Evolutionary conservation across 1,140 invertebrate genomes (phyloP), one percentile per base, ranked within the genome.

Genomic region (Episyrphus balteatus): DNA sequence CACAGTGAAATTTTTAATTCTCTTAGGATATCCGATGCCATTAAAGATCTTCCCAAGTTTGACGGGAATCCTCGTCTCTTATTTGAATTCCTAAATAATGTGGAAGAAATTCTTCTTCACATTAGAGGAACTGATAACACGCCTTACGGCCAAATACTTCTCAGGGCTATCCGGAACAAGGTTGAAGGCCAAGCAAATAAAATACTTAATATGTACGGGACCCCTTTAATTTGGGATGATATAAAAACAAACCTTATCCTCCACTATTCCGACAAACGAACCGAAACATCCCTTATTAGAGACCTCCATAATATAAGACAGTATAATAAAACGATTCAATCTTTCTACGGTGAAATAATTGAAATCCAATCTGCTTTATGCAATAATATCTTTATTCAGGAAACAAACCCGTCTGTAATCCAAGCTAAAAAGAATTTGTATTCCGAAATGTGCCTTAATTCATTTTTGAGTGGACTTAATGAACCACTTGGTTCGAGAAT

Each of bases 281-380:
- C 36, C 13, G 49, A 46, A 42, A 46, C 18, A 6, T 42, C 14
- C 26, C 32, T 46, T 10, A 42, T 42, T 14, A 7, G 47, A 12
- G 40, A 48, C 32, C 32, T 48, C 5, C 41, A 43, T 42, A 19
- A 21, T 26, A 12, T 34, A 9, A 34, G 15, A 21, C 47, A 48
- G 30, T 12, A 13, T 6, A 42, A 42, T 26, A 33, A 37, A 46
- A 33, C 44, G n/a, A 37, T 50, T 38, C 31, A 33, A 30, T 39
- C 10, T n/a, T 50, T 50, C 19, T 50, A 46, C 21, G 21, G 32
- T 14, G 40, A 50, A 43, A 42, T 50, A 26, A 46, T 50, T 17
- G 44, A 45, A 41, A 32, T 50, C 2, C 42, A 41, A 45, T 46
- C 49, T n/a, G 36, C 40, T 2, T 11, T 50, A 10, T 18, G 9